A percentile compares a stretch with the other conserved stretches of the same genome.
Conservation (phyloP, 2,888 invertebrate species). For the Tetragnatha montana region DNA sequence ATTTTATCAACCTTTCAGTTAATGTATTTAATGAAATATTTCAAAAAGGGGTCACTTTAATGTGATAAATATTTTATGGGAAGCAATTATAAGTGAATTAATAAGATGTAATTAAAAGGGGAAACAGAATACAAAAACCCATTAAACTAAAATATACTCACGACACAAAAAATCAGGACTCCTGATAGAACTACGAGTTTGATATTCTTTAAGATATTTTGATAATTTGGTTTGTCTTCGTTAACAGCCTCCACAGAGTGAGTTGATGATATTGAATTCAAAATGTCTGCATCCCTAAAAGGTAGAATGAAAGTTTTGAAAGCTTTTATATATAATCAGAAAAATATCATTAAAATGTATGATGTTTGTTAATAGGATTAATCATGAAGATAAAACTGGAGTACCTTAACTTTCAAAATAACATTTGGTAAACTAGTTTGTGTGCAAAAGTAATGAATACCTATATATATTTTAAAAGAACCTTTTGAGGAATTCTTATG, state of each 20-base stretch:
- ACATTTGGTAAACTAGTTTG: too few species aligned
- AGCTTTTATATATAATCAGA: too few species aligned
- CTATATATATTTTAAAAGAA: too few species aligned
- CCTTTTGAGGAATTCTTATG: too few species aligned
- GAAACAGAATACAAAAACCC: too few species aligned
- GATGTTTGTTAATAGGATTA: too few species aligned
- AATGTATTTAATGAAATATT: background rate
- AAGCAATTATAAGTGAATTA: too few species aligned
- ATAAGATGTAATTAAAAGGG: too few species aligned
- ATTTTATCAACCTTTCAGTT: background rate
- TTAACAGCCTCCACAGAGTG: constrained; percentile 3
- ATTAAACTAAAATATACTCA: constrained; percentile 10
- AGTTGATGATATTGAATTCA: constrained; percentile 26
- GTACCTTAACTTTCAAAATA: too few species aligned
- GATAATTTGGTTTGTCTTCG: constrained; percentile 11
- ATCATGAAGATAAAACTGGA: too few species aligned
- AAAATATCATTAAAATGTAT: too few species aligned
- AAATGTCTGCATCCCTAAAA: constrained; percentile 22
- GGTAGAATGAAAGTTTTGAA: background rate
- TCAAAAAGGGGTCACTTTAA: background rate
- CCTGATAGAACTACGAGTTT: constrained; percentile 18
- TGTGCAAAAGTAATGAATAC: too few species aligned
- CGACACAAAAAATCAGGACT: constrained; percentile 53
- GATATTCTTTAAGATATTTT: background rate
- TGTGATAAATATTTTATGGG: background rate